phyloP scores from a whole-genome alignment of 2,113 vertebrate genomes.

The Lontra canadensis region DNA sequence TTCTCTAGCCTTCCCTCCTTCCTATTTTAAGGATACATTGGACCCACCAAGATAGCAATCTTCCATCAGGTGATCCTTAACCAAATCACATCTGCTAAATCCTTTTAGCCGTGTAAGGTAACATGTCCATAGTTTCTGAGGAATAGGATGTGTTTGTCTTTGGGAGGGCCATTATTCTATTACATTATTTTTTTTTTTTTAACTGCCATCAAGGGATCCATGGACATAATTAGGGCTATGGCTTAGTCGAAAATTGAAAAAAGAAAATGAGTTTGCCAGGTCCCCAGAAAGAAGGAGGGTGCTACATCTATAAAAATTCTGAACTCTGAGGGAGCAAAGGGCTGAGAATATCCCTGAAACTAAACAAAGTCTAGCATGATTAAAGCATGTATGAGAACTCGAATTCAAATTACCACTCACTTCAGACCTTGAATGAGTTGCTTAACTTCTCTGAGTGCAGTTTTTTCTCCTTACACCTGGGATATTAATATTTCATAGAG shows the following conservation, averaged over 20 bases:
- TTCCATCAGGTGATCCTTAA: neutral
- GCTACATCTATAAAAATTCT: neutral
- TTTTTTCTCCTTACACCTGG: neutral
- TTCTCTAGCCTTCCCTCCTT: neutral
- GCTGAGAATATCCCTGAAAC: neutral
- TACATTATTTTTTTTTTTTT: neutral
- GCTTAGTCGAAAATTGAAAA: neutral
- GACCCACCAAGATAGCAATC: neutral
- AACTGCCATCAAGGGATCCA: neutral
- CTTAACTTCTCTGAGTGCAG: neutral
- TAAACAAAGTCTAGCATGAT: neutral
- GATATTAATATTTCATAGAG: neutral
- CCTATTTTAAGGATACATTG: neutral
- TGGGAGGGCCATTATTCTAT: neutral
- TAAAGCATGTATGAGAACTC: neutral
- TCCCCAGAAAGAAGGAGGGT: neutral
- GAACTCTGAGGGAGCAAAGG: neutral
- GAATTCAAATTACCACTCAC: conserved; percentile 10
- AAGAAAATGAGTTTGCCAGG: neutral
- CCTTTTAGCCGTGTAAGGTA: neutral
- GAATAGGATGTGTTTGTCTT: neutral
- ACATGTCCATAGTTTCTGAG: neutral
- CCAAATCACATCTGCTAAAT: neutral
- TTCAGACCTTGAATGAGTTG: neutral
- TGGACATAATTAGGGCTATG: neutral